Base-by-base conservation (phyloP, 2,113 vertebrate species). In the Chloroceryle aenea region DNA sequence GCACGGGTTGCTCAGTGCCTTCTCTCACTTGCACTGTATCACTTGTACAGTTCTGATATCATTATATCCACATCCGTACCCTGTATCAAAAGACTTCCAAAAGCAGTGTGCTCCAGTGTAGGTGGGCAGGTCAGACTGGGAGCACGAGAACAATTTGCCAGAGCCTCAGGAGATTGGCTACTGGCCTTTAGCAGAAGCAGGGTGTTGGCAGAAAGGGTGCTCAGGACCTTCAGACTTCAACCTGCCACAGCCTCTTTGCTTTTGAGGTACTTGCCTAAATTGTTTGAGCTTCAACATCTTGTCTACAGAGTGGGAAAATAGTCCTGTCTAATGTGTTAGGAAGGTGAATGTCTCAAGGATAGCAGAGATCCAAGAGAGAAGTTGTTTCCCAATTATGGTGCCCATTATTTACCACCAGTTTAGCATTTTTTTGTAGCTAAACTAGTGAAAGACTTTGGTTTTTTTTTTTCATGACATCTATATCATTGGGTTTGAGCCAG, bases 361-460 rank as follows among this genome's bases (percentile, higher is more conserved):
- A 73, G 80, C 80, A 80, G 80, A 91, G 94, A 84, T 84, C 59
- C 74, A 77, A 69, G 8, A 64, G 47, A 89, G 83, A 80, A 75
- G 21, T 84, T 66, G 53, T 30, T 95, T 89, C n/a, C 69, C 58
- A 25, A 22, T 66, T 64, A 67, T 6, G 5, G 55, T 89, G 52
- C 55, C 53, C 87, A 81, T 52, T 88, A 45, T 27, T 90, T 95
- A 68, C 62, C 75, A 85, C 63, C 30, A 61, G 23, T 68, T 86
- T 38, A 92, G 82, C 74, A 52, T 79, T n/a, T 66, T 75, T 87
- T 76, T 93, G 47, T 6, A 6, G 58, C 68, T 86, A 29, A 90
- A 72, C 30, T 74, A 34, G 76, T 69, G 75, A 67, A 86, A 83
- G 68, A 50, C 27, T 58, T 80, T 29, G 72, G 76, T 43, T 17